A percentile compares a stretch with the other conserved stretches of the same genome.
Conservation (phyloP, 2,113 vertebrate species). For the Plotosus lineatus region DNA sequence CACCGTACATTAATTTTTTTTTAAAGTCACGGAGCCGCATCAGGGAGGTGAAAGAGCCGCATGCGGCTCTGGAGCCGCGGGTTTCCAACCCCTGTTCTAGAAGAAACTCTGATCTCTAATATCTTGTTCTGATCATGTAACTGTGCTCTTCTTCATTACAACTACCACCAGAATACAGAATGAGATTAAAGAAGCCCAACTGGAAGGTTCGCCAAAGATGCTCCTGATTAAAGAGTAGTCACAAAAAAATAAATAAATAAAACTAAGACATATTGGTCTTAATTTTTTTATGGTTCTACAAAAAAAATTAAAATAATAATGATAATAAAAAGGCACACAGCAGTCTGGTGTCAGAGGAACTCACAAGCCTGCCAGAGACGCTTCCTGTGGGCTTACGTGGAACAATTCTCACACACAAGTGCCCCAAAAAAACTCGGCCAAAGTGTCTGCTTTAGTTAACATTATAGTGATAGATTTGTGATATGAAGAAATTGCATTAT, state of each 20-base stretch:
- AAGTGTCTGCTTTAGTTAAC: not conserved
- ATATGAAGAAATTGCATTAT: too few relatives aligned
- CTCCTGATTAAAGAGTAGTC: not conserved
- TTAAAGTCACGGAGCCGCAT: too few relatives aligned
- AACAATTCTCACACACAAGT: not conserved
- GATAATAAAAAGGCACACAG: not conserved
- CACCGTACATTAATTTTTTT: too few relatives aligned
- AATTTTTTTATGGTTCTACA: not conserved
- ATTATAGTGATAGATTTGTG: not conserved
- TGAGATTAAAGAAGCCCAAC: not conserved
- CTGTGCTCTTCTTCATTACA: not conserved
- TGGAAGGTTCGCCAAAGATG: not conserved
- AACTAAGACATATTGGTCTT: not conserved
- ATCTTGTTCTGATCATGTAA: not conserved
- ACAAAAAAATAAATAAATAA: not conserved
- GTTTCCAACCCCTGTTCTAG: too few relatives aligned
- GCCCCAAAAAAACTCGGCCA: not conserved
- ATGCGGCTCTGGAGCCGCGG: too few relatives aligned
- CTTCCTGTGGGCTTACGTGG: constrained; percentile 29
- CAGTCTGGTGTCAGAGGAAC: not conserved
- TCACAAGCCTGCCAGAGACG: constrained; percentile 5
- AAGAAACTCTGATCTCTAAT: not conserved
- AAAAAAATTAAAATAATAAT: not conserved
- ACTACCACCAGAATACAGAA: not conserved
- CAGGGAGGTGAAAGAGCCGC: too few relatives aligned